Evolutionary conservation across 2,797 vertebrate species (phyloP).

Genomic region (Argentina silus): DNA sequence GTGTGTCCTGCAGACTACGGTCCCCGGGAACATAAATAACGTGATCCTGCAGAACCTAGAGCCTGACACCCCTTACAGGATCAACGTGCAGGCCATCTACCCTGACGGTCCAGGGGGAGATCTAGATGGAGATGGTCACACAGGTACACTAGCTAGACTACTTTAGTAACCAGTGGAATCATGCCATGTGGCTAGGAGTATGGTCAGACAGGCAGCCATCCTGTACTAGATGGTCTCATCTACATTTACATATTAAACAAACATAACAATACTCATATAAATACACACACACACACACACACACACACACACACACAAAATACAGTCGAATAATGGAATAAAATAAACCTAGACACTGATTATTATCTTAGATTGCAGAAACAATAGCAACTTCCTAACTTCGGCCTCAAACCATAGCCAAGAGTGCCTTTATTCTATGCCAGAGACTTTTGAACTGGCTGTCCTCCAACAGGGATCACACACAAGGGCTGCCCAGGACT

Average conservation of each 20-base stretch:
- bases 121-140: constrained; percentile 88
- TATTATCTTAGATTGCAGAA: constrained; percentile 34
- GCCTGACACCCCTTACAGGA: constrained; percentile 92
- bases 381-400: constrained; percentile 42
- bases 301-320: not conserved
- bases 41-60: constrained; percentile 89
- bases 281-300: not conserved
- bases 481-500: constrained; percentile 28
- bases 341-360: constrained; percentile 46
- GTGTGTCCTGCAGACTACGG: constrained; percentile 82
- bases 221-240: too few relatives aligned
- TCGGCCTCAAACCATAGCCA: constrained; percentile 24
- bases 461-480: constrained; percentile 35
- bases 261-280: too few relatives aligned
- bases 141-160: constrained; percentile 48
- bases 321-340: constrained; percentile 19
- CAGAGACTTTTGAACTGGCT: constrained; percentile 55
- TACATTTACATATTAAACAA: too few relatives aligned
- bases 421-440: constrained; percentile 38
- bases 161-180: too few relatives aligned
- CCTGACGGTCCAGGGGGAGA: constrained; percentile 91
- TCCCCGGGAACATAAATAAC: constrained; percentile 92
- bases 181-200: too few relatives aligned
- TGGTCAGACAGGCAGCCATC: too few relatives aligned
- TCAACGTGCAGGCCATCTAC: constrained; percentile 91